Base-by-base conservation (phyloP, 2,113 vertebrate genomes). In the Halcyon senegalensis region DNA sequence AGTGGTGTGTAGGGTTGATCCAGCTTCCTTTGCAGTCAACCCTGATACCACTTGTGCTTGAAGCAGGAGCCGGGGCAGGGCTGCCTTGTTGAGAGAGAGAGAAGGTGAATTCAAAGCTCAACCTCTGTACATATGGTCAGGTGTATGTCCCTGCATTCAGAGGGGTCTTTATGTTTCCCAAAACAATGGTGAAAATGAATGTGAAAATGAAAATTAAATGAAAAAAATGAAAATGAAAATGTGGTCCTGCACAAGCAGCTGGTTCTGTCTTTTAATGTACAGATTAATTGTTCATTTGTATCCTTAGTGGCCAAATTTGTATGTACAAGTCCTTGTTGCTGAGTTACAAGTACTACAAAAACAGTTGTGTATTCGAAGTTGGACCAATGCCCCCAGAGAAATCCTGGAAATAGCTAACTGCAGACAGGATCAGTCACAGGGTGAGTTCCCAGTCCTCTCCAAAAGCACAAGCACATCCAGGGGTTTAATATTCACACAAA, bases 101-200 rank as follows among this genome's bases (percentile, higher is more conserved):
- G 27, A 60, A 50, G 18, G 39, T 0, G 2, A 41, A 51, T 31
- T 20, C 48, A 75, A 60, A 92, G 43, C 27, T 31, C 0, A 0
- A 1, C 15, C 17, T 59, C 51, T 3, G 0, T 37, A 35, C 19
- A 7, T 0, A 30, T 44, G 41, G 50, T 50, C 63, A 87, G 50
- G 24, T 3, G 1, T 16, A 76, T 2, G 10, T 8, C 43, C 21
- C 37, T 74, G 37, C 3, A 0, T 55, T 70, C 35, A 11, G 43
- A 80, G 59, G 20, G 25, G 11, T 17, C 43, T n/a, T 8, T 1
- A 1, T 0, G 0, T 51, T 79, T 77, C 85, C 67, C 44, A n/a
- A 24, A 76, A 6, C 35, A 50, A 33, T 2, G 0, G 15, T 48
- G 44, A 69, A 80, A 74, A 62, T 24, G 10, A 43, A 30, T n/a